Percentiles rank a stretch among this genome's conserved stretches.
phyloP scores from a whole-genome alignment of 2,113 vertebrate genomes.

The Vimba vimba region DNA sequence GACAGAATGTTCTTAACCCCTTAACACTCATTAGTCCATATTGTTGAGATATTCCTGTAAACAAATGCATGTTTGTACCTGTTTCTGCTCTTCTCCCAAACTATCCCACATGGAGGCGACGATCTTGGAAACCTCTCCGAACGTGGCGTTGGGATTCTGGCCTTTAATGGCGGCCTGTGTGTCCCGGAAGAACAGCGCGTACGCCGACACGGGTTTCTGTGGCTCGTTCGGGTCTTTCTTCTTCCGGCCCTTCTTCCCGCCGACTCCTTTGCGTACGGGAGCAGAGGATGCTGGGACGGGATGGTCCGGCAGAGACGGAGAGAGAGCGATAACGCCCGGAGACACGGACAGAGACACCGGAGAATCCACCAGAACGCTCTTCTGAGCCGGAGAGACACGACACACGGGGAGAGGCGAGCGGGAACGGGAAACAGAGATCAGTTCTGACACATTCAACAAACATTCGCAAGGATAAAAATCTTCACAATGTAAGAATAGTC shows the following conservation, averaged over 20 bases:
- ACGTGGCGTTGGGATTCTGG: constrained; percentile 90
- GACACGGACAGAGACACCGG: constrained; percentile 72
- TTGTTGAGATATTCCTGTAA: no score
- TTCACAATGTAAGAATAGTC: no score
- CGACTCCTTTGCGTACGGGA: constrained; percentile 66
- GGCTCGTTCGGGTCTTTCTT: constrained; percentile 90
- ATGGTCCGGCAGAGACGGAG: constrained; percentile 65
- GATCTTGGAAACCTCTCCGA: constrained; percentile 91
- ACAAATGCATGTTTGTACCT: constrained; percentile 69
- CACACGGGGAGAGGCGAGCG: background rate
- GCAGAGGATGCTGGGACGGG: constrained; percentile 56
- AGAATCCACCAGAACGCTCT: constrained; percentile 77
- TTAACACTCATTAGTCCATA: no score
- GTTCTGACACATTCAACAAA: background rate
- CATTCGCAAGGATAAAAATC: no score
- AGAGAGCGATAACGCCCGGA: constrained; percentile 69
- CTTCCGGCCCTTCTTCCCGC: constrained; percentile 76
- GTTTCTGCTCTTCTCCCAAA: constrained; percentile 91
- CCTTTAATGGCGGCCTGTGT: constrained; percentile 92
- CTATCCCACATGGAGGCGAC: constrained; percentile 97
- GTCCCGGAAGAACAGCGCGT: constrained; percentile 91
- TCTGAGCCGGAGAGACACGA: constrained; percentile 22
- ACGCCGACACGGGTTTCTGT: constrained; percentile 89
- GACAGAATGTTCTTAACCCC: no score
- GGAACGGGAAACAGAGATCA: constrained; percentile 18